Evolutionary conservation across 1,140 invertebrate genomes (phyloP).

Genomic region (Achatina immaculata): DNA sequence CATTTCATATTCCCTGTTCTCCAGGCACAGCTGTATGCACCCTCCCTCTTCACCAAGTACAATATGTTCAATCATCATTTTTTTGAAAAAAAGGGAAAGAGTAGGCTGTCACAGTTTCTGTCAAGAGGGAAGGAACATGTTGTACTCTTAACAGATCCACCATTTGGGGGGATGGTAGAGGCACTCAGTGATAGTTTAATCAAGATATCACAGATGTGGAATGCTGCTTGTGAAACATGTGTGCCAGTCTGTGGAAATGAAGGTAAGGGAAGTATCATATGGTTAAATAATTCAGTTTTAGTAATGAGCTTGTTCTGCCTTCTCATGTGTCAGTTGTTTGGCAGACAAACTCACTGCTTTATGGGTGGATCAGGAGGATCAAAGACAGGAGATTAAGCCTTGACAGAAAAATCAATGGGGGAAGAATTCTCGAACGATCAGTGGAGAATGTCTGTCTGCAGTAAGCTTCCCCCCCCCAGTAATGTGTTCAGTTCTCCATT

Average conservation of each 20-base stretch:
- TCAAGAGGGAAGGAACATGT: conserved; percentile 74
- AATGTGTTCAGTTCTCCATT: too few species aligned
- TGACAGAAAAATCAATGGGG: too few species aligned
- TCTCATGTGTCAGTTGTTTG: too few species aligned
- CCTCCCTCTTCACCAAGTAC: conserved; percentile 81
- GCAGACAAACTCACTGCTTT: too few species aligned
- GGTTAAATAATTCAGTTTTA: too few species aligned
- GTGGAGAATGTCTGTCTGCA: too few species aligned
- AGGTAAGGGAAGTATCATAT: conserved; percentile 13
- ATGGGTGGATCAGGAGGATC: too few species aligned
- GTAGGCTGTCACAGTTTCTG: conserved; percentile 77
- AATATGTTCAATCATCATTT: conserved; percentile 93
- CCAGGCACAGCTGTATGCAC: conserved; percentile 79
- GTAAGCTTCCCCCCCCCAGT: too few species aligned
- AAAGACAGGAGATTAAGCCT: too few species aligned
- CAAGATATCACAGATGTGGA: conserved; percentile 70
- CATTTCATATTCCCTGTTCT: conserved; percentile 44
- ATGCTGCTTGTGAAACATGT: neutral
- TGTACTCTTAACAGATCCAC: conserved; percentile 86
- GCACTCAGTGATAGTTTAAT: conserved; percentile 80
- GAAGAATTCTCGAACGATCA: too few species aligned
- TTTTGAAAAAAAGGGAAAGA: conserved; percentile 76
- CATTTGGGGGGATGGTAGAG: conserved; percentile 89
- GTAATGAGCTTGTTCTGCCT: too few species aligned
- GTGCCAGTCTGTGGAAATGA: neutral